Conservation (phyloP, 2,113 vertebrate species). For the Genyomyrus donnyi region DNA sequence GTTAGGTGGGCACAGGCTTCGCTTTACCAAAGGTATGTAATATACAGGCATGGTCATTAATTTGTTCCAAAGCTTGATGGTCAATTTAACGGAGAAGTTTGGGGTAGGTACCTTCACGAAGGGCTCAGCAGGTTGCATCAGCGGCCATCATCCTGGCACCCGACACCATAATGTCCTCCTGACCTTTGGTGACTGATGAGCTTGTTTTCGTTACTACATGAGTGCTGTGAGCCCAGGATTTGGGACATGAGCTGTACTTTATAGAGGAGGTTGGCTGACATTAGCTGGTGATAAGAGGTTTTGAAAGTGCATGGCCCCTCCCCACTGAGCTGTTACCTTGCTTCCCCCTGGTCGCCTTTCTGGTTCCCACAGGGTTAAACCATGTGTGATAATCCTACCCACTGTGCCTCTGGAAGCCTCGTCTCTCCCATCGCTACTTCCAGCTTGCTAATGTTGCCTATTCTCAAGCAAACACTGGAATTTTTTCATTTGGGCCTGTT, state of each 20-base stretch:
- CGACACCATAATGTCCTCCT: not conserved
- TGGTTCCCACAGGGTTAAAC: not conserved
- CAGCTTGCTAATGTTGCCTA: not conserved
- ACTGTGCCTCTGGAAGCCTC: not conserved
- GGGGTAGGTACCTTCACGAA: not conserved
- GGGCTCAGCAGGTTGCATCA: not conserved
- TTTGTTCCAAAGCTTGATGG: not conserved
- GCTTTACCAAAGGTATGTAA: not conserved
- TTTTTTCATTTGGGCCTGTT: slow-evolving; percentile 1
- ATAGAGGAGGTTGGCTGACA: not conserved
- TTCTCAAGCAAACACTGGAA: slow-evolving; percentile 1
- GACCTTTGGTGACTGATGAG: not conserved
- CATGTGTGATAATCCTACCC: not conserved
- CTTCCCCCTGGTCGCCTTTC: not conserved
- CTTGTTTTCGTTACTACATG: not conserved
- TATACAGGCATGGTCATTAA: not conserved
- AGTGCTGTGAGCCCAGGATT: not conserved
- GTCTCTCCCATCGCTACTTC: not conserved
- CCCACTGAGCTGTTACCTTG: not conserved
- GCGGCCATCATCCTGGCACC: not conserved
- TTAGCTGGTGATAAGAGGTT: not conserved
- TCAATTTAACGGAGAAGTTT: not conserved
- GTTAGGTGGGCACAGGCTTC: not conserved
- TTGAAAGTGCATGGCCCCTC: not conserved
- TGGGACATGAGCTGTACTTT: not conserved